phyloP scores from a whole-genome alignment of 2,888 invertebrate genomes.

The Drosophila affinis region DNA sequence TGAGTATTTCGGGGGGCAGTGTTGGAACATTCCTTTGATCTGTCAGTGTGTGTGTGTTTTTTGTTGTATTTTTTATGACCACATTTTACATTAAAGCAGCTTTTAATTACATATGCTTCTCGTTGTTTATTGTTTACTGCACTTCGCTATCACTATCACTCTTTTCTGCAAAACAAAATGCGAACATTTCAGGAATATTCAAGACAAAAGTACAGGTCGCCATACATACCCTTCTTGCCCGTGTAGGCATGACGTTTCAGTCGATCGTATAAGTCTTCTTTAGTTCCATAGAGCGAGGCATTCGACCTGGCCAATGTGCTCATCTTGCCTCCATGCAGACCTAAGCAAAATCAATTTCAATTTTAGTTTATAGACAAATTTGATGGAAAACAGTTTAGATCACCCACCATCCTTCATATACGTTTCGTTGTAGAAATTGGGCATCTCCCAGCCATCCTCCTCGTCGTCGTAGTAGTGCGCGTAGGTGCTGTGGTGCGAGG shows the following conservation, averaged over 20 bases:
- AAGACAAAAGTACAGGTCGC: neutral
- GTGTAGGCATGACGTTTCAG: conserved; percentile 96
- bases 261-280: conserved; percentile 97
- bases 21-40: conserved; percentile 44
- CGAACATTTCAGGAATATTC: neutral
- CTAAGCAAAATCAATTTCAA: conserved; percentile 45
- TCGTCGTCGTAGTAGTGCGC: conserved; percentile 98
- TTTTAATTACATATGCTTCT: conserved; percentile 49
- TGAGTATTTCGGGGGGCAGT: conserved; percentile 76
- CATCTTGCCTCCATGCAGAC: conserved; percentile 95
- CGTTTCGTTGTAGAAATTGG: conserved; percentile 97
- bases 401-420: conserved; percentile 93
- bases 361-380: too few relatives aligned
- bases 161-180: conserved; percentile 88
- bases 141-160: conserved; percentile 97
- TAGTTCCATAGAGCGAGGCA: conserved; percentile 96
- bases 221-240: conserved; percentile 93
- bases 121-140: conserved; percentile 86
- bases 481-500: conserved; percentile 97
- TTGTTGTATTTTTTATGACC: conserved; percentile 62
- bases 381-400: neutral
- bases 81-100: conserved; percentile 77
- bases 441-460: conserved; percentile 99
- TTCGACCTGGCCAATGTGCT: conserved; percentile 96
- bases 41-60: neutral